phyloP scores from a whole-genome alignment of 1,140 invertebrate species.

The Lasaia peninsularis region DNA sequence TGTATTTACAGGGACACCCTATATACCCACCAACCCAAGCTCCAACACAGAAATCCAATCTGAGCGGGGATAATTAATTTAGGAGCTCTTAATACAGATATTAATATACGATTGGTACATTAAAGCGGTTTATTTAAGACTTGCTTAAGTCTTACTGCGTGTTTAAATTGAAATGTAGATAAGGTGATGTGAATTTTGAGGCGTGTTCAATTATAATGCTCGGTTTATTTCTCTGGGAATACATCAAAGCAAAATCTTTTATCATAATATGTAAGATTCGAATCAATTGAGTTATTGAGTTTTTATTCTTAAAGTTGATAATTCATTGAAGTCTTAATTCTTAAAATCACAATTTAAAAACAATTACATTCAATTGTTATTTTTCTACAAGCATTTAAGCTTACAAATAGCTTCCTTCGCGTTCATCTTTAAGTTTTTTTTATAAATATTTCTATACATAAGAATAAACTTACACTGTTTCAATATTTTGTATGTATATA shows the following conservation, averaged over 20 bases:
- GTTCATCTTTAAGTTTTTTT: no score
- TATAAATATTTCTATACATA: no score
- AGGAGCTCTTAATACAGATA: slow-evolving; percentile 33
- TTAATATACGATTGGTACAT: slow-evolving; percentile 25
- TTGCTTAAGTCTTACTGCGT: slow-evolving; percentile 27
- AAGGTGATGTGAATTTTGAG: slow-evolving; percentile 8
- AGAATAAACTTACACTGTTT: no score
- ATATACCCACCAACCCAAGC: slow-evolving; percentile 56
- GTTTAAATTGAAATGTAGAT: slow-evolving; percentile 27
- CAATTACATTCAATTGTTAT: no score
- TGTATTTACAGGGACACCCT: background rate
- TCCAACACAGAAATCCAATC: slow-evolving; percentile 55
- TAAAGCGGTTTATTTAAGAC: slow-evolving; percentile 32
- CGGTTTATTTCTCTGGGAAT: slow-evolving; percentile 9
- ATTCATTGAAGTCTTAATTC: no score
- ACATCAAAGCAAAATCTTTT: slow-evolving; percentile 6
- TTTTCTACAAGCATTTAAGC: no score
- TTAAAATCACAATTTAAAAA: no score
- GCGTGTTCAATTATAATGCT: slow-evolving; percentile 6
- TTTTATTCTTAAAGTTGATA: background rate
- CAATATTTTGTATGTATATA: no score
- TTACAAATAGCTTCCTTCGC: no score
- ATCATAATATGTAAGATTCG: background rate
- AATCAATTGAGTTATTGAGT: background rate
- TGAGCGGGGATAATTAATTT: slow-evolving; percentile 58